Evolutionary conservation across 2,113 vertebrate species (phyloP), one percentile per base, ranked within the genome.

Genomic region (Leucosticte australis): DNA sequence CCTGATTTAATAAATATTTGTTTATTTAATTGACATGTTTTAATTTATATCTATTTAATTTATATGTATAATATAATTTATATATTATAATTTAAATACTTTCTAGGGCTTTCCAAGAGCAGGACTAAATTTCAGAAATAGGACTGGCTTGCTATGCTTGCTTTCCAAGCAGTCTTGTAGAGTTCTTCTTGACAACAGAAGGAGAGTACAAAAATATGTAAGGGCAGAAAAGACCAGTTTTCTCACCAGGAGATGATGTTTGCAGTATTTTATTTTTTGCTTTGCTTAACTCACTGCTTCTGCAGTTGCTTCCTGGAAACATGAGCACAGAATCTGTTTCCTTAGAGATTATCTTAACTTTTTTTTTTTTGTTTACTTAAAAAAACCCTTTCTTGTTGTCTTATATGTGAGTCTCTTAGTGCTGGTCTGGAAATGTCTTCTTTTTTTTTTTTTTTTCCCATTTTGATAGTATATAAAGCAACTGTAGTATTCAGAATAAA

Each of bases 231-330:
- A 87, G 37, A 57, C 11, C 13, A 30, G 50, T 33, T 94, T 30
- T 42, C 24, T 87, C 27, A 15, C 31, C 47, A 65, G n/a, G n/a
- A 55, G 27, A 21, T 90, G 28, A 53, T 49, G 26, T 82, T 79
- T 85, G 44, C 73, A 71, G 3, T 89, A 33, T 80, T 91, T 86
- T 67, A 59, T 37, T 74, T 87, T 80, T 90, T 39, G 15, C 42
- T 83, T 83, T 91, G 23, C 37, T 87, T 87, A 78, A 59, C 53
- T 35, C 27, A 13, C 22, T 85, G 50, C 73, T 84, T 87, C 37
- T 94, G 35, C 50, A 70, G 68, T 94, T 69, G 57, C 64, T 89
- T 95, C 60, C 73, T 84, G 89, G 69, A 92, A 77, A 80, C 41
- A 18, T 9, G 37, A 76, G 6, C 35, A 22, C 31, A 56, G 53